Percentiles rank a stretch among this genome's conserved stretches.
Conservation (phyloP, 2,113 vertebrate species). For the Herpailurus yagouaroundi region DNA sequence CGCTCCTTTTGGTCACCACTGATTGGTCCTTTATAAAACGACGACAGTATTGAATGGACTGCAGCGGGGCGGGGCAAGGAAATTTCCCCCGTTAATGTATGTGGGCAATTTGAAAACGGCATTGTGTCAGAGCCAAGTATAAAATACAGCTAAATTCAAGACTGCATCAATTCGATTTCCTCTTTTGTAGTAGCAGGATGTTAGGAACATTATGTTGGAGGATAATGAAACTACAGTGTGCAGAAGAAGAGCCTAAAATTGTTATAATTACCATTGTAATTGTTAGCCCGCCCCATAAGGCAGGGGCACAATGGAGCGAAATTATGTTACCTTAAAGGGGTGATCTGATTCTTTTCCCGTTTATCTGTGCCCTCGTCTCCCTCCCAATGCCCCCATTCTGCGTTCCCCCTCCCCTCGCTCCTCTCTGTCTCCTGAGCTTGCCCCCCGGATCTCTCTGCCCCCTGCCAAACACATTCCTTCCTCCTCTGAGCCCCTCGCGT, state of each 20-base stretch:
- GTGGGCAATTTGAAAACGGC: neutral
- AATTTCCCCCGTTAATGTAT: neutral
- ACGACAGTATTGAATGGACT: neutral
- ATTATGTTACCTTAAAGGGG: conserved; percentile 7
- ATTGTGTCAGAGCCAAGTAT: neutral
- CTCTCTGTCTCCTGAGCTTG: neutral
- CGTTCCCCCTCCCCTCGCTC: accelerated
- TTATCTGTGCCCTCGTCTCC: neutral
- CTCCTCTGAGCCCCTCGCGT: no score
- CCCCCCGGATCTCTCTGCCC: no score
- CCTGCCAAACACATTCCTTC: neutral
- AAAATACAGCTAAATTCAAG: neutral
- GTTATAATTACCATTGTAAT: conserved; percentile 55
- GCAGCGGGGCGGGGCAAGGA: neutral
- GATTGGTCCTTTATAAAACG: neutral
- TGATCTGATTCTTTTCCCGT: neutral
- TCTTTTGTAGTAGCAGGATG: neutral
- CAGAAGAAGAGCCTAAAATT: conserved; percentile 3
- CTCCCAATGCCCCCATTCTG: neutral
- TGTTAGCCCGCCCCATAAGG: conserved; percentile 51
- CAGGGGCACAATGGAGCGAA: conserved; percentile 44
- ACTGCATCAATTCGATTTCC: neutral
- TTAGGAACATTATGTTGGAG: neutral
- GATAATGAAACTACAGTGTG: neutral
- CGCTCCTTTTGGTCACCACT: neutral